A percentile compares a stretch with the other conserved stretches of the same genome.
Evolutionary conservation across 2,113 vertebrate genomes (phyloP).

Genomic region (Eulemur rufifrons): DNA sequence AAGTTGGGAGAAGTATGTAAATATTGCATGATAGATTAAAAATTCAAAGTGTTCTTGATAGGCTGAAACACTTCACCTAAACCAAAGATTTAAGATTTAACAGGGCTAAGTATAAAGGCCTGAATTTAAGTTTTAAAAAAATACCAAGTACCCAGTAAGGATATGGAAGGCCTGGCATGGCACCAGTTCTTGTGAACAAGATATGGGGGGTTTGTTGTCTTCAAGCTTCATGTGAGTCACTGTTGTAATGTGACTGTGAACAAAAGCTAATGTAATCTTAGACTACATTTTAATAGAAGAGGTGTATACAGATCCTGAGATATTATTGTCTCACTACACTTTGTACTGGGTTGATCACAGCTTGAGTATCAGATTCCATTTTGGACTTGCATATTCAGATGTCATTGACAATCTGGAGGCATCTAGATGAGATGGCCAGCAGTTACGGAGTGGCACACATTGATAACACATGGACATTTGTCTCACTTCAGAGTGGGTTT

Average conservation of each 20-base stretch:
- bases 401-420: background rate
- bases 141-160: background rate
- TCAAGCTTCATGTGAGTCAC: background rate
- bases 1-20: background rate
- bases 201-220: background rate
- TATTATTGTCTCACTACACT: background rate
- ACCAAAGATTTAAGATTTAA: background rate
- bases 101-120: background rate
- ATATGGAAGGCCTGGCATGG: background rate
- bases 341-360: background rate
- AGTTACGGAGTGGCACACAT: background rate
- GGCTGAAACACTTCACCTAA: background rate
- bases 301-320: background rate
- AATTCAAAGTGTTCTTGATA: background rate
- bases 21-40: background rate
- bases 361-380: background rate
- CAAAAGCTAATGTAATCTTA: constrained; percentile 14
- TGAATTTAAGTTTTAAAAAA: background rate
- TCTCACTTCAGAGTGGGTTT: background rate
- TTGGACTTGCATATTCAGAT: background rate
- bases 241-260: background rate
- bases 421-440: background rate
- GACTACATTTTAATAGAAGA: background rate
- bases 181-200: background rate
- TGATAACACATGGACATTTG: background rate